Evolutionary conservation across 2,797 vertebrate genomes (phyloP).

Genomic region (Pipistrellus pygmaeus): DNA sequence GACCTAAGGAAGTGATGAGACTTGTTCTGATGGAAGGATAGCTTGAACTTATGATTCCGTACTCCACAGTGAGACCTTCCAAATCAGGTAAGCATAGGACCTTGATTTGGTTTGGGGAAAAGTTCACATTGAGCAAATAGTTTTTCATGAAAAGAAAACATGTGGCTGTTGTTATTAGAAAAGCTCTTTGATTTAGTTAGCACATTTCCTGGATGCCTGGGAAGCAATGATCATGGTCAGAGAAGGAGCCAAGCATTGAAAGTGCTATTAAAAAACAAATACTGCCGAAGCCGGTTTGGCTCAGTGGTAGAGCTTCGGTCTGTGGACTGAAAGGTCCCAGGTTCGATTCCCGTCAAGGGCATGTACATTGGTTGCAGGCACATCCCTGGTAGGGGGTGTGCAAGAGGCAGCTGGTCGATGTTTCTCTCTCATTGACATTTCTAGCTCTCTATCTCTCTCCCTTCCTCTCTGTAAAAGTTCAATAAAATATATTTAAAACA

Average conservation of each 20-base stretch:
- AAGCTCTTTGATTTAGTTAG: neutral
- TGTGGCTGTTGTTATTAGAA: neutral
- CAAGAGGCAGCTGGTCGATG: too few relatives aligned
- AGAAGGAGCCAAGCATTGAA: neutral
- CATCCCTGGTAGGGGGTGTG: too few relatives aligned
- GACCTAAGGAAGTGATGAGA: neutral
- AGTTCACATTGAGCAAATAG: neutral
- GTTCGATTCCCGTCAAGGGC: too few relatives aligned
- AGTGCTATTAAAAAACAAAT: neutral
- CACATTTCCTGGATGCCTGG: neutral
- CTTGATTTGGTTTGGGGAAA: neutral
- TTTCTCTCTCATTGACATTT: too few relatives aligned
- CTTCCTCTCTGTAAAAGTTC: too few relatives aligned
- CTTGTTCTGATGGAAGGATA: neutral
- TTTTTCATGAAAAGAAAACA: neutral
- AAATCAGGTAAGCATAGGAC: neutral
- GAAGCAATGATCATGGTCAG: neutral
- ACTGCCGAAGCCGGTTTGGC: too few relatives aligned
- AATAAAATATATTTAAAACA: too few relatives aligned
- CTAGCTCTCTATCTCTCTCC: too few relatives aligned
- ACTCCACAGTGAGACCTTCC: neutral
- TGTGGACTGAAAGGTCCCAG: too few relatives aligned
- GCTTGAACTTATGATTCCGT: neutral
- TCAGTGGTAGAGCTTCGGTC: too few relatives aligned
- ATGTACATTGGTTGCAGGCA: too few relatives aligned